Conservation (phyloP, 2,888 invertebrate genomes). For the Parelbella ahira region DNA sequence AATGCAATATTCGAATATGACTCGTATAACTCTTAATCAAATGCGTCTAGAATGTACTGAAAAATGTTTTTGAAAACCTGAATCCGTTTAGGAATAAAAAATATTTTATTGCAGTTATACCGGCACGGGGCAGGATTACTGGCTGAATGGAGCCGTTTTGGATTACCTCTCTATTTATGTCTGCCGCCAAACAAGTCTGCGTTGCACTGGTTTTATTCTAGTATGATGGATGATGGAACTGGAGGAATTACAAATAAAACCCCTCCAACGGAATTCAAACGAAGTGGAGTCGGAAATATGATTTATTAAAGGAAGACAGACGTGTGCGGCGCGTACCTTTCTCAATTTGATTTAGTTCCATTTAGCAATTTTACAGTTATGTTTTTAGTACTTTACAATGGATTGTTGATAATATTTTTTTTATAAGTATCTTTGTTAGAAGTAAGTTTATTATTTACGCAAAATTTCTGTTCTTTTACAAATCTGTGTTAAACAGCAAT, state of each 20-base stretch:
- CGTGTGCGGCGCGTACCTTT: slow-evolving; percentile 10
- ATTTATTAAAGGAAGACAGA: slow-evolving; percentile 17
- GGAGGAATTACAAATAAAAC: slow-evolving; percentile 20
- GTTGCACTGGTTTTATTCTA: slow-evolving; percentile 16
- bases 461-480: too few species aligned
- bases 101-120: not conserved
- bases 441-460: too few species aligned
- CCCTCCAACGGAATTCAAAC: slow-evolving; percentile 12
- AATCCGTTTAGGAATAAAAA: slow-evolving; percentile 1
- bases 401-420: too few species aligned
- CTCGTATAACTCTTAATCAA: too few species aligned
- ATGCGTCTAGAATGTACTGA: not conserved
- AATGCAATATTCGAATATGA: too few species aligned
- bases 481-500: too few species aligned
- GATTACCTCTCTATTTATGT: slow-evolving; percentile 21
- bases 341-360: slow-evolving; percentile 1
- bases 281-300: slow-evolving; percentile 21
- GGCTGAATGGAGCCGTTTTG: slow-evolving; percentile 16
- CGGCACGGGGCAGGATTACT: not conserved
- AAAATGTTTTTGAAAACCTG: not conserved
- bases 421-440: too few species aligned
- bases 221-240: slow-evolving; percentile 16
- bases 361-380: too few species aligned
- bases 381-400: too few species aligned
- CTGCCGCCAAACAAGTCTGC: slow-evolving; percentile 12